Conservation (phyloP, 2,113 vertebrate species). For the Cisticola juncidis region DNA sequence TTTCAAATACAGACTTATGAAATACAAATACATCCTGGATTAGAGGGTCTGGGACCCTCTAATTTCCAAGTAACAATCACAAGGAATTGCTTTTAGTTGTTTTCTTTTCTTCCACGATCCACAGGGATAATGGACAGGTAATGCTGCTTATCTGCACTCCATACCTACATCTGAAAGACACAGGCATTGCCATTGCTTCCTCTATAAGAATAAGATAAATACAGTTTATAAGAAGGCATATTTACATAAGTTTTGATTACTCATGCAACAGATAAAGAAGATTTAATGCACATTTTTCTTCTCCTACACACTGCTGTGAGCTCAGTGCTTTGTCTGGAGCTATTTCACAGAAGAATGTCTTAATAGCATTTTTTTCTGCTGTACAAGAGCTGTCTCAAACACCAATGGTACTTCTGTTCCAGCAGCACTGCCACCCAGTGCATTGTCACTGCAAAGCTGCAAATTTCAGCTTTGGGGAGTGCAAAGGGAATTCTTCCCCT, state of each 20-base stretch:
- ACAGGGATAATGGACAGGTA: not conserved
- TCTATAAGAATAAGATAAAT: not conserved
- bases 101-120: not conserved
- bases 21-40: not conserved
- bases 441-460: not conserved
- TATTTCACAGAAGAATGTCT: not conserved
- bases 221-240: not conserved
- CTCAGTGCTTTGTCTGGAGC: not conserved
- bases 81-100: not conserved
- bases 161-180: not conserved
- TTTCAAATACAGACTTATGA: not conserved
- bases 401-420: not conserved
- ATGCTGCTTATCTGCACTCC: not conserved
- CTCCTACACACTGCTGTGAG: not conserved
- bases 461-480: not conserved
- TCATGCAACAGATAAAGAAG: not conserved
- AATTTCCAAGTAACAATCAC: not conserved
- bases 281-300: not conserved
- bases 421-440: not conserved
- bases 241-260: constrained; percentile 25
- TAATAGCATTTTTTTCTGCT: not conserved
- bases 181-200: not conserved
- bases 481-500: not conserved
- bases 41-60: not conserved
- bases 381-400: constrained; percentile 1